Evolutionary conservation across 1,140 invertebrate genomes (phyloP), one percentile per base, ranked within the genome.

Genomic region (Hyposmocoma kahamanoa): DNA sequence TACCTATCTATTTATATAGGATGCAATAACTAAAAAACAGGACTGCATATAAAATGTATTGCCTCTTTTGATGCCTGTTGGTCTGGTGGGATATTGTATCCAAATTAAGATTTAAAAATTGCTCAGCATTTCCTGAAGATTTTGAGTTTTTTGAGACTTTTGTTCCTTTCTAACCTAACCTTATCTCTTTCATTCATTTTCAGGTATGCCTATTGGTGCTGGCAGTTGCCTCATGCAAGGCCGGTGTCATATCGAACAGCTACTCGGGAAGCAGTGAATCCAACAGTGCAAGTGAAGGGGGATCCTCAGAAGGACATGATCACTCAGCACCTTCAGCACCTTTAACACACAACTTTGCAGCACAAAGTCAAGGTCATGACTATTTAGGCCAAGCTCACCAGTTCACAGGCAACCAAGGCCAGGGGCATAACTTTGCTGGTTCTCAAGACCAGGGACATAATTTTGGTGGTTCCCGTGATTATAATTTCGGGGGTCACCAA

Each of bases 131-230:
- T n/a, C n/a, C n/a, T n/a, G n/a, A n/a, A n/a, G n/a, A n/a, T n/a
- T n/a, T n/a, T n/a, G n/a, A n/a, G n/a, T n/a, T n/a, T n/a, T n/a
- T n/a, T n/a, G n/a, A n/a, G n/a, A n/a, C n/a, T n/a, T n/a, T n/a
- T n/a, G n/a, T n/a, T n/a, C n/a, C n/a, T 3, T 13, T 0, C 26
- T 11, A 17, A 32, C n/a, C n/a, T n/a, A n/a, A n/a, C n/a, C n/a
- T n/a, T n/a, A n/a, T n/a, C n/a, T 18, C 10, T 30, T 48, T 43
- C 42, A 38, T 18, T 53, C 70, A 38, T 52, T 72, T 77, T 0
- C 70, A 85, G 82, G 56, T 83, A 32, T 82, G 77, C 75, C 57
- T 85, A 56, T 62, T 85, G 41, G 54, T 44, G 15, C 53, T 82
- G 64, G 76, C 74, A 62, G 72, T 72, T 53, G 76, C 72, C 58